phyloP scores from a whole-genome alignment of 1,140 invertebrate genomes.

The Dreissena rostriformis region DNA sequence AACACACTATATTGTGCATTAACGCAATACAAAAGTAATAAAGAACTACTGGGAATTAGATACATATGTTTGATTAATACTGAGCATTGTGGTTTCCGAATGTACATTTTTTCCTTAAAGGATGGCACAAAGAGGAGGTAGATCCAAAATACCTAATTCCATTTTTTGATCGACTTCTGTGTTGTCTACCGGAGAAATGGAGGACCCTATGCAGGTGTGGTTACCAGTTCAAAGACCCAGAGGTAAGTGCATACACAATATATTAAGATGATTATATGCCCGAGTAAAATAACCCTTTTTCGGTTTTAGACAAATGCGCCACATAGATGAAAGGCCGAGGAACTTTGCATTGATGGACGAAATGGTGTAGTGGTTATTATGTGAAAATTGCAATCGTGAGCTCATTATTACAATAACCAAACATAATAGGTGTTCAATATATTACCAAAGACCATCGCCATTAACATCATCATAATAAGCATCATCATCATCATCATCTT shows the following conservation, averaged over 20 bases:
- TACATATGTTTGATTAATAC: neutral
- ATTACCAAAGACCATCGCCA: too few species aligned
- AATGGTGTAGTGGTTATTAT: too few species aligned
- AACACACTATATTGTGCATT: neutral
- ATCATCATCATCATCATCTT: too few species aligned
- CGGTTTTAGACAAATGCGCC: too few species aligned
- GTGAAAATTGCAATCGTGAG: too few species aligned
- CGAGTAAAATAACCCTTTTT: too few species aligned
- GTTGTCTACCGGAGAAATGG: conserved; percentile 65
- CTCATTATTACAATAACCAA: too few species aligned
- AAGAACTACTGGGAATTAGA: neutral
- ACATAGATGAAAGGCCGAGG: too few species aligned
- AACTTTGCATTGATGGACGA: too few species aligned
- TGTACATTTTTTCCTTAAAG: neutral
- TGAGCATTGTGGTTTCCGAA: neutral
- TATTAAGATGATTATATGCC: too few species aligned
- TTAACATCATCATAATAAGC: too few species aligned
- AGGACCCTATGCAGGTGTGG: conserved; percentile 62
- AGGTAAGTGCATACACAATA: conserved; percentile 45
- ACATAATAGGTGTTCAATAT: too few species aligned
- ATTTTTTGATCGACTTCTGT: conserved; percentile 71
- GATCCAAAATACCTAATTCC: conserved; percentile 73
- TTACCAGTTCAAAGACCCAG: conserved; percentile 60
- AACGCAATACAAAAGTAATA: neutral
- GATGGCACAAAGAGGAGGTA: conserved; percentile 55